phyloP scores from a whole-genome alignment of 2,888 invertebrate species.

The Panzeria rudis region DNA sequence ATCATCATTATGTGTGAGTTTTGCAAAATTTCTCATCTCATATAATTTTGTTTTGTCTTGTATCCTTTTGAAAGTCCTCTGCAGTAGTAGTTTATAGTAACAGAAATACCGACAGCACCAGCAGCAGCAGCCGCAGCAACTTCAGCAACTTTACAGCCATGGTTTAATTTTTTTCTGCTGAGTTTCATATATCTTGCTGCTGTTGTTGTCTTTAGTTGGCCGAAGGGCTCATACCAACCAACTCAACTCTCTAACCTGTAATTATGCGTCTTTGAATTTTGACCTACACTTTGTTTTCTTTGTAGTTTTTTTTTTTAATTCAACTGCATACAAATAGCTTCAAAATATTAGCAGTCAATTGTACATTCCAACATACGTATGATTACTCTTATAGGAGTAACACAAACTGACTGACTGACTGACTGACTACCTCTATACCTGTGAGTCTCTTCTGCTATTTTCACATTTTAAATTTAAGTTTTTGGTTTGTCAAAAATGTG shows the following conservation, averaged over 20 bases:
- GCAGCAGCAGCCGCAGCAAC: constrained; percentile 36
- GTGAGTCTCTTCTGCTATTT: constrained; percentile 58
- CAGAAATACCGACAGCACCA: constrained; percentile 54
- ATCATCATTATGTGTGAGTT: constrained; percentile 59
- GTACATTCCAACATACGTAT: not conserved
- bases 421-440: constrained; percentile 32
- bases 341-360: constrained; percentile 72
- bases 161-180: constrained; percentile 1
- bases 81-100: constrained; percentile 46
- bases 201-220: constrained; percentile 54
- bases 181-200: constrained; percentile 41
- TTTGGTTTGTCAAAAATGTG: constrained; percentile 65
- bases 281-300: constrained; percentile 75
- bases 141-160: constrained; percentile 39
- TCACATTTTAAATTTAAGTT: constrained; percentile 52
- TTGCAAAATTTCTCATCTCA: constrained; percentile 49
- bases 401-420: constrained; percentile 5
- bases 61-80: constrained; percentile 60
- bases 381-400: not conserved
- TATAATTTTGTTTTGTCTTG: constrained; percentile 36
- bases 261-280: constrained; percentile 80
- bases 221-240: constrained; percentile 61
- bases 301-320: constrained; percentile 68
- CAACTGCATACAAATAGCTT: constrained; percentile 50
- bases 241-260: constrained; percentile 76